Percentiles rank a stretch among this genome's conserved stretches.
These are phyloP conservation scores for Alethe diademata DNA, from an alignment of 2,113 vertebrate genomes.

Conservation along the genomic window DNA sequence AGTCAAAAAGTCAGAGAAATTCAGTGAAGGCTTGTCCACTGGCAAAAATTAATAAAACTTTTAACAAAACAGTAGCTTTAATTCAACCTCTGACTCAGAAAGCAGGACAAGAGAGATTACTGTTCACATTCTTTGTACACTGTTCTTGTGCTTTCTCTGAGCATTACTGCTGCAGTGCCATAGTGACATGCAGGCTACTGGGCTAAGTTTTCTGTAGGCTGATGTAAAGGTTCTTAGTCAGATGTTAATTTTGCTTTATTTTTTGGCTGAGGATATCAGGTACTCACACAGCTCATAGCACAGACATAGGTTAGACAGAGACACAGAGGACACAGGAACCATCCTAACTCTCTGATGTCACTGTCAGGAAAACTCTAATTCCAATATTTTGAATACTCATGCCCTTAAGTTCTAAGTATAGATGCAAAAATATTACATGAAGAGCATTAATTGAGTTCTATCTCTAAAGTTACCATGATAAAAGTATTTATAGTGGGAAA, in stretches of 20 bases:
- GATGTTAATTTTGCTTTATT: background rate
- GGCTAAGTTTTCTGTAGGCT: background rate
- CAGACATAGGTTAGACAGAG: background rate
- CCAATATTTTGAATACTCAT: background rate
- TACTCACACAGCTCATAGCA: background rate
- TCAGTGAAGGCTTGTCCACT: background rate
- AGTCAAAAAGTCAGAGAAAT: slow-evolving; percentile 31
- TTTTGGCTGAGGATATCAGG: background rate
- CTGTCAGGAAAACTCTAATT: background rate
- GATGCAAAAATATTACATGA: background rate
- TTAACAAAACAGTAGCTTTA: background rate
- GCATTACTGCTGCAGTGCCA: background rate
- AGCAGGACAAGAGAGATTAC: background rate
- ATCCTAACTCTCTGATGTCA: background rate
- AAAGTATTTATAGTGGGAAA: background rate
- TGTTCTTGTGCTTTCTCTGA: background rate
- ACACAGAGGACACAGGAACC: background rate
- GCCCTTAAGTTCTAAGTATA: background rate
- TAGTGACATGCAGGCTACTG: background rate
- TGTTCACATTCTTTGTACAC: background rate
- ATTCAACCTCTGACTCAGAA: background rate
- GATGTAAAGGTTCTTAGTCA: background rate
- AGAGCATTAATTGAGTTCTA: background rate
- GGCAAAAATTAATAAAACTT: background rate
- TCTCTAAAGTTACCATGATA: background rate